phyloP scores from a whole-genome alignment of 2,888 invertebrate species.

The Cremastinae sp. region DNA sequence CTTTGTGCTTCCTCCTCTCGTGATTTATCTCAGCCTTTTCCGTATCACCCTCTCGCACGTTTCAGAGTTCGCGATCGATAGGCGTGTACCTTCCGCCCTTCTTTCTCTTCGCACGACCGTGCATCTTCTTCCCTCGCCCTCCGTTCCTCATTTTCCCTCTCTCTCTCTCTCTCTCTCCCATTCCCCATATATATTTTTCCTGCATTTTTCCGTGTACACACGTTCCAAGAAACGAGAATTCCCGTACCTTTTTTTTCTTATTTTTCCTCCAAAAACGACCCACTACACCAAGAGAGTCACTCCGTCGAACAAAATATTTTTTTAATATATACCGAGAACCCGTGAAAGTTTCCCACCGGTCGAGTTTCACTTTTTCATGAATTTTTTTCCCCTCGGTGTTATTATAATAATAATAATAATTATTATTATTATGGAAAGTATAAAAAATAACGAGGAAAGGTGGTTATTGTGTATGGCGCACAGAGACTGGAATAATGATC shows the following conservation, averaged over 20 bases:
- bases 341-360: too few relatives aligned
- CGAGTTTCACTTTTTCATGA: too few relatives aligned
- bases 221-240: neutral
- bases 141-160: slow-evolving; percentile 19
- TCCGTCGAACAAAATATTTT: too few relatives aligned
- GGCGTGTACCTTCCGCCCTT: slow-evolving; percentile 25
- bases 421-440: too few relatives aligned
- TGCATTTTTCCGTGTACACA: slow-evolving; percentile 8
- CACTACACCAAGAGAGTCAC: neutral
- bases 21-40: slow-evolving; percentile 4
- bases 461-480: too few relatives aligned
- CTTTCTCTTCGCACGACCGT: slow-evolving; percentile 2
- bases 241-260: too few relatives aligned
- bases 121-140: slow-evolving; percentile 28
- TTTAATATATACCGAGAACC: too few relatives aligned
- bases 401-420: too few relatives aligned
- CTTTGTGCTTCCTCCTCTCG: slow-evolving; percentile 6
- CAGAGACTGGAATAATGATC: too few relatives aligned
- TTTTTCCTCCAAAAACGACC: neutral
- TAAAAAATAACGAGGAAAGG: too few relatives aligned
- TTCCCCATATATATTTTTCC: neutral
- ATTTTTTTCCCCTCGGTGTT: too few relatives aligned
- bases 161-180: too few relatives aligned
- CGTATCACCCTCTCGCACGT: slow-evolving; percentile 9
- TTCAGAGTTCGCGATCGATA: slow-evolving; percentile 33